Evolutionary conservation across 2,888 invertebrate genomes (phyloP).

Genomic region (Reticulitermes lucifugus): DNA sequence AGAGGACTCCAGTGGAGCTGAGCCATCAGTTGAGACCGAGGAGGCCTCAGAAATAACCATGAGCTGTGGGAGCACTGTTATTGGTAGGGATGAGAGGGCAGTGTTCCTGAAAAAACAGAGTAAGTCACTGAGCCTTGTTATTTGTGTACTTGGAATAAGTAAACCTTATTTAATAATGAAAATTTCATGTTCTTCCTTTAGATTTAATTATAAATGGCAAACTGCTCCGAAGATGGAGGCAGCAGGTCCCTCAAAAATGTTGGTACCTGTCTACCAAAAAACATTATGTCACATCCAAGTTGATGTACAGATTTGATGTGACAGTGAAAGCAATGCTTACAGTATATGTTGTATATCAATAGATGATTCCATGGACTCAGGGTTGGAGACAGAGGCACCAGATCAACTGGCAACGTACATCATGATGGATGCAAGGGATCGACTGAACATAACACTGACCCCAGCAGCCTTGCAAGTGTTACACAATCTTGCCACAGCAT

Average conservation of each 20-base stretch:
- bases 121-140: constrained; percentile 45
- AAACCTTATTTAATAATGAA: too few relatives aligned
- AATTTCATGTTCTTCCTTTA: too few relatives aligned
- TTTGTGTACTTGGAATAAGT: not conserved
- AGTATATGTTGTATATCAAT: not conserved
- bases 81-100: constrained; percentile 56
- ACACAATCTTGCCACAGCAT: constrained; percentile 63
- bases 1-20: constrained; percentile 64
- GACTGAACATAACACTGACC: constrained; percentile 76
- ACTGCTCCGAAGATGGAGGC: too few relatives aligned
- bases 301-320: too few relatives aligned
- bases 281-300: too few relatives aligned
- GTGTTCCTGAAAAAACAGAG: constrained; percentile 58
- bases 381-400: constrained; percentile 63
- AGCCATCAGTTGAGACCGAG: constrained; percentile 59
- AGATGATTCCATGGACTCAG: constrained; percentile 67
- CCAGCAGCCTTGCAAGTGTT: constrained; percentile 73
- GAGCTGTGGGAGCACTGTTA: constrained; percentile 57
- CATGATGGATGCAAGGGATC: constrained; percentile 75
- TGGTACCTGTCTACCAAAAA: too few relatives aligned
- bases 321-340: not conserved
- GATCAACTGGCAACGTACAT: constrained; percentile 73
- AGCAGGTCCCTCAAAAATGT: too few relatives aligned
- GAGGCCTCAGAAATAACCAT: constrained; percentile 60
- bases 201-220: too few relatives aligned